These are phyloP conservation scores for Diglossa cyanea DNA, from an alignment of 2,797 vertebrate species.

Conservation along the genomic window DNA sequence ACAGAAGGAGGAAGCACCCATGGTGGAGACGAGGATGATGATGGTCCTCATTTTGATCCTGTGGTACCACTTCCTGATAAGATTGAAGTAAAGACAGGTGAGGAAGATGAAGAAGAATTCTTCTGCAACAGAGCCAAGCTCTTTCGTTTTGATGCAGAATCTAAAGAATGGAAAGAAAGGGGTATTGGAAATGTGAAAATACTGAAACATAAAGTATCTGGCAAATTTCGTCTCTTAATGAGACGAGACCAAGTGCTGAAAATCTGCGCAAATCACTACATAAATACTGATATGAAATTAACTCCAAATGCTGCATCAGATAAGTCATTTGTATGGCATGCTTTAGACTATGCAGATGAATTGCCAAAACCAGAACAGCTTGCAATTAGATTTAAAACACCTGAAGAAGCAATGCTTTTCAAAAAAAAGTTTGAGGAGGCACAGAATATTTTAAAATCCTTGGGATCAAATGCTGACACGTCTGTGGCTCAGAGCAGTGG, in stretches of 20 bases:
- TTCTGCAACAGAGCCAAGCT: slow-evolving; percentile 96
- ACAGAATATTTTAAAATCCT: slow-evolving; percentile 76
- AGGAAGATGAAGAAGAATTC: slow-evolving; percentile 97
- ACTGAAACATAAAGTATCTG: slow-evolving; percentile 88
- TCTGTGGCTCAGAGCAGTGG: slow-evolving; percentile 48
- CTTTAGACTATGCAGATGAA: slow-evolving; percentile 96
- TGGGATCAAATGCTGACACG: slow-evolving; percentile 52
- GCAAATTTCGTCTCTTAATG: slow-evolving; percentile 96
- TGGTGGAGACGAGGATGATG: slow-evolving; percentile 90
- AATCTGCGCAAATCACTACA: slow-evolving; percentile 98
- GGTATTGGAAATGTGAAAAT: slow-evolving; percentile 95
- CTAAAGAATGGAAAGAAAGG: slow-evolving; percentile 97
- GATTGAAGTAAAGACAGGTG: slow-evolving; percentile 96
- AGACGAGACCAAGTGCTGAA: slow-evolving; percentile 96
- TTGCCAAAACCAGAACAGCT: slow-evolving; percentile 90
- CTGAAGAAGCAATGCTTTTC: slow-evolving; percentile 91
- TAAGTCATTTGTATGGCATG: slow-evolving; percentile 97
- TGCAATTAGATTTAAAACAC: slow-evolving; percentile 95
- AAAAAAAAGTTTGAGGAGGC: slow-evolving; percentile 93
- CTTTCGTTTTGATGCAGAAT: slow-evolving; percentile 90
- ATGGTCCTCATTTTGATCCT: slow-evolving; percentile 98
- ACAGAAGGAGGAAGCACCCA: slow-evolving; percentile 88
- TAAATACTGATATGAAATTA: slow-evolving; percentile 90
- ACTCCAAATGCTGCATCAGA: slow-evolving; percentile 92
- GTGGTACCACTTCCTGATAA: slow-evolving; percentile 97